Evolutionary conservation across 1,140 invertebrate species (phyloP).

Genomic region (Apis dorsata): DNA sequence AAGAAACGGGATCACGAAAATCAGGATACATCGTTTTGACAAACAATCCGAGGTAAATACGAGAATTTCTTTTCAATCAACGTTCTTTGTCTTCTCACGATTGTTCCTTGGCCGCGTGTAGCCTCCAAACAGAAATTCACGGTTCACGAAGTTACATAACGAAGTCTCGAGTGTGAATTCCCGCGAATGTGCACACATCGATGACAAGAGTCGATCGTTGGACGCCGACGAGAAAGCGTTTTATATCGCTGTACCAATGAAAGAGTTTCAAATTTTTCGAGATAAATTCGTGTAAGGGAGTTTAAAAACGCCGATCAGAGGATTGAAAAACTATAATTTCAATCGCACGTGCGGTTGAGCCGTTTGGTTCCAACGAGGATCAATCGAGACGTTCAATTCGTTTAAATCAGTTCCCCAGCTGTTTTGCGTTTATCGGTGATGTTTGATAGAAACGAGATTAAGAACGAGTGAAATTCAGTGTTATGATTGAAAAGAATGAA

Average conservation of each 20-base stretch:
- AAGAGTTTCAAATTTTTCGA: not conserved
- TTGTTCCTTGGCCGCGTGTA: not conserved
- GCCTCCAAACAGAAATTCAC: not conserved
- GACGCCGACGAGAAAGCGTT: not conserved
- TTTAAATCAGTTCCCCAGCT: not conserved
- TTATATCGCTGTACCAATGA: not conserved
- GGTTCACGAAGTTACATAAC: slow-evolving; percentile 10
- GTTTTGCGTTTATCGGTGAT: not conserved
- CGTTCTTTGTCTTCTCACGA: not conserved
- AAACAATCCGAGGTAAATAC: no score
- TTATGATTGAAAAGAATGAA: not conserved
- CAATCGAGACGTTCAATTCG: slow-evolving; percentile 21
- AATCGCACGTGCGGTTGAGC: not conserved
- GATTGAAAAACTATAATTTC: not conserved
- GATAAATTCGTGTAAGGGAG: no score
- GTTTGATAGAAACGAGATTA: not conserved
- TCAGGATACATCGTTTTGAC: no score
- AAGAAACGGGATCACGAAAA: slow-evolving; percentile 3
- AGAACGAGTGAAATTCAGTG: not conserved
- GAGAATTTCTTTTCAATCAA: not conserved
- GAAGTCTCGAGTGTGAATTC: not conserved
- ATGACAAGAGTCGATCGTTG: not conserved
- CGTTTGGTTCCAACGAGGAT: not conserved
- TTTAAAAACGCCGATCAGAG: no score
- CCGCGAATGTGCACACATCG: not conserved